phyloP scores from a whole-genome alignment of 2,888 invertebrate species.

The Drosophila phalerata region DNA sequence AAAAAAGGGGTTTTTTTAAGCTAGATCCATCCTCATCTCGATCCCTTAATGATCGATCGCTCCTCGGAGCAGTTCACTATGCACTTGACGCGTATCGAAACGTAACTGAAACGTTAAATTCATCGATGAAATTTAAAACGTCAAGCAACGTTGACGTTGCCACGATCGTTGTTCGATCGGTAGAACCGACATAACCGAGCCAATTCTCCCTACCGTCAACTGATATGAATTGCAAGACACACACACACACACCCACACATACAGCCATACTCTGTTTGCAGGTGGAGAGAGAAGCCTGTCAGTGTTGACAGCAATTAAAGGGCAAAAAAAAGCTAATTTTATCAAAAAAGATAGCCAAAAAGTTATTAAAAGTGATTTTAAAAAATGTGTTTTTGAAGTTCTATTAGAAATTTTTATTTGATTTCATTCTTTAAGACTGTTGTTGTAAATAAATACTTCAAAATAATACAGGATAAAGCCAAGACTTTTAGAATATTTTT shows the following conservation, averaged over 20 bases:
- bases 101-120: conserved; percentile 83
- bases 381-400: too few relatives aligned
- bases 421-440: too few relatives aligned
- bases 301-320: not conserved
- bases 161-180: conserved; percentile 59
- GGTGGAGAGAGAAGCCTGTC: conserved; percentile 48
- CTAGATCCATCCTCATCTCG: conserved; percentile 5
- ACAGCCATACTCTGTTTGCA: conserved; percentile 22
- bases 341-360: too few relatives aligned
- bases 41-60: conserved; percentile 21
- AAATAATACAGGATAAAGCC: too few relatives aligned
- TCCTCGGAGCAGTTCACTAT: conserved; percentile 66
- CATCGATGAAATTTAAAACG: conserved; percentile 84
- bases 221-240: conserved; percentile 63
- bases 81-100: conserved; percentile 85
- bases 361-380: too few relatives aligned
- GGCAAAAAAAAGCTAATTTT: not conserved
- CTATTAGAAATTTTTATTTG: too few relatives aligned
- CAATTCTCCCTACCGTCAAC: conserved; percentile 23
- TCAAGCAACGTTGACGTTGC: conserved; percentile 62
- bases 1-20: not conserved
- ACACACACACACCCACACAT: conserved; percentile 1
- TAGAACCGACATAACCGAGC: conserved; percentile 18
- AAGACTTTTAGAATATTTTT: too few relatives aligned
- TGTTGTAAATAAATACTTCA: too few relatives aligned